phyloP scores from a whole-genome alignment of 2,888 invertebrate species.

The Eupeodes luniger region DNA sequence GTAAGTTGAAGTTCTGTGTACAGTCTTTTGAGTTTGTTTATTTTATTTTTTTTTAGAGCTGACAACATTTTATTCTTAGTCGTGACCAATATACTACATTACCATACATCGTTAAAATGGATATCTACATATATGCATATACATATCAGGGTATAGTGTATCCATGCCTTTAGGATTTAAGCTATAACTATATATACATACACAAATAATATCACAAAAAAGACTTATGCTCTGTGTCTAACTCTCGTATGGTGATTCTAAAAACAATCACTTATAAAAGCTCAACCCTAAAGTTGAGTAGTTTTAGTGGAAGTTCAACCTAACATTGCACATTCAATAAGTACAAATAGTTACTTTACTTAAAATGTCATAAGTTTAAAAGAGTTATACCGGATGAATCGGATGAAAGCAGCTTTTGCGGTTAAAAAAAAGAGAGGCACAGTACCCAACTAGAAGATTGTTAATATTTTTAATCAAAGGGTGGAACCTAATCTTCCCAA shows the following conservation, averaged over 20 bases:
- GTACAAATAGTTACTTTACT: no score
- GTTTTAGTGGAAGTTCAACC: no score
- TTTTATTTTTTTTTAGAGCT: conserved; percentile 50
- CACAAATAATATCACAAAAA: no score
- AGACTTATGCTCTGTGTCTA: background rate
- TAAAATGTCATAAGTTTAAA: no score
- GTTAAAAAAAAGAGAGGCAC: no score
- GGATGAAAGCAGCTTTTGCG: no score
- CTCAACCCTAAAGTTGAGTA: no score
- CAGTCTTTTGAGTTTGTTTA: conserved; percentile 52
- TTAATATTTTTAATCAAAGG: no score
- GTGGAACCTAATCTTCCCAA: no score
- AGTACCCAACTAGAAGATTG: no score
- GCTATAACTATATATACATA: background rate
- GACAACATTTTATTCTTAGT: conserved; percentile 69
- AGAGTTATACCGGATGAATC: no score
- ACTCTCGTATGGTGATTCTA: background rate
- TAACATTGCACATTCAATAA: no score
- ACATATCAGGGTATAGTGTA: background rate
- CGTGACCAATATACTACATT: conserved; percentile 68
- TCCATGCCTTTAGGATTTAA: background rate
- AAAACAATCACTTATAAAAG: background rate
- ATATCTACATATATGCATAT: conserved; percentile 18
- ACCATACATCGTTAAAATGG: conserved; percentile 62
- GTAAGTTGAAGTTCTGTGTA: conserved; percentile 29